Base-by-base conservation (phyloP, 2,113 vertebrate genomes). In the Rousettus leschenaultii region DNA sequence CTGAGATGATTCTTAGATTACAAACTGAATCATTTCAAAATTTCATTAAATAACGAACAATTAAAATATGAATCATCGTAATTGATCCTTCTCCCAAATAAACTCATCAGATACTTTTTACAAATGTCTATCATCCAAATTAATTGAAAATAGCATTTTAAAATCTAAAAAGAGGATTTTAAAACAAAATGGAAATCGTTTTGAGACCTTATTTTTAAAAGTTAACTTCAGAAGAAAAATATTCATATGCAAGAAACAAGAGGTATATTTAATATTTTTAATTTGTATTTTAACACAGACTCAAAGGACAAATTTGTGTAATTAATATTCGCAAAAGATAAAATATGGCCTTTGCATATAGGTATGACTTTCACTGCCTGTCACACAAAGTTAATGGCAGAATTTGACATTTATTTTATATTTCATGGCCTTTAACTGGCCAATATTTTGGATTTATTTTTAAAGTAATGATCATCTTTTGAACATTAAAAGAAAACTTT, bases 371-470 rank as follows among this genome's bases (percentile, higher is more conserved):
- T 80, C 40, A 22, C 6, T 77, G 10, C 19, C 26, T 87, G 33
- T 75, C 61, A 91, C 45, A 61, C n/a, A 90, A 87, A 78, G 30
- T 53, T 51, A 95, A 86, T 6, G 77, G 26, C 30, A 88, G 22
- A 79, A 84, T 87, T 74, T 84, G 48, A 91, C 63, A 43, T 43
- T 87, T 95, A 40, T 43, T 57, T 94, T 86, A 21, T 43, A 84
- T 71, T 87, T 87, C 51, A 59, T 55, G 24, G n/a, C 14, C n/a
- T 91, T 87, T 85, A 51, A 51, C 48, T 51, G 24, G 26, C 57
- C 43, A 43, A 63, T 48, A 94, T 78, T 85, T 75, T 55, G 12
- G 22, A n/a, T 16, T 35, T 88, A 24, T 40, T 94, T 59, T 66
- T 84, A 88, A 85, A 71, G 16, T 94, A 89, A 85, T 82, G 70